Evolutionary conservation across 2,113 vertebrate genomes (phyloP).

Genomic region (Nansenia antarctica): DNA sequence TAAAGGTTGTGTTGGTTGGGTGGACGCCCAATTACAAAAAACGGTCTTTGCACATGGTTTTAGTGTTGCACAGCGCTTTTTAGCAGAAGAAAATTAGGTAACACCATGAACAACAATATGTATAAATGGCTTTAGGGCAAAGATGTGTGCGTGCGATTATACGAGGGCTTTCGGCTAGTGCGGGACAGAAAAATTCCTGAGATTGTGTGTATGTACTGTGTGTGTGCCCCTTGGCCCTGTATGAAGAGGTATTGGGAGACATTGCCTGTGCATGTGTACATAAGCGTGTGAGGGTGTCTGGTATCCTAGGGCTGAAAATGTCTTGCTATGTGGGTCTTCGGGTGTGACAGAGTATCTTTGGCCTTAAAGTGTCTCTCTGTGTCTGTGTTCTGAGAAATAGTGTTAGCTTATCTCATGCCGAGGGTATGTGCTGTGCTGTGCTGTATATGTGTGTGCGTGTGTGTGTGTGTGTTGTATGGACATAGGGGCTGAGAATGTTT

Average conservation of each 20-base stretch:
- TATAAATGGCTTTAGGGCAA: neutral
- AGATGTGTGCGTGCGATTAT: neutral
- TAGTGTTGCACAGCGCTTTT: no score
- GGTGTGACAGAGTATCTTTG: neutral
- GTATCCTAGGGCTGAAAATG: conserved; percentile 36
- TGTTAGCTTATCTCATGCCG: neutral
- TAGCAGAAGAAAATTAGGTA: no score
- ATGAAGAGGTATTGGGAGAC: conserved; percentile 39
- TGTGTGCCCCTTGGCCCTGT: conserved; percentile 52
- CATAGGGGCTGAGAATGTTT: no score
- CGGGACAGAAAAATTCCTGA: conserved; percentile 23
- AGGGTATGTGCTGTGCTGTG: neutral
- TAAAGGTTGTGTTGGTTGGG: no score
- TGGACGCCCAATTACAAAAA: no score
- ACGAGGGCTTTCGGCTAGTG: conserved; percentile 36
- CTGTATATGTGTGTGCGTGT: conserved; percentile 19
- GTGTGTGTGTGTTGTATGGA: neutral
- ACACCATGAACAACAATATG: neutral
- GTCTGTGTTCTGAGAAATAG: neutral
- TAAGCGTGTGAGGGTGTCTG: conserved; percentile 30
- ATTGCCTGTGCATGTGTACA: conserved; percentile 44
- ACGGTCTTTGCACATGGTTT: no score
- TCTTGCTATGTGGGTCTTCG: conserved; percentile 11
- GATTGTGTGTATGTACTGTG: conserved; percentile 12
- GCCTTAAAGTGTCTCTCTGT: neutral